phyloP scores from a whole-genome alignment of 2,888 invertebrate species.

The Zygaena filipendulae region DNA sequence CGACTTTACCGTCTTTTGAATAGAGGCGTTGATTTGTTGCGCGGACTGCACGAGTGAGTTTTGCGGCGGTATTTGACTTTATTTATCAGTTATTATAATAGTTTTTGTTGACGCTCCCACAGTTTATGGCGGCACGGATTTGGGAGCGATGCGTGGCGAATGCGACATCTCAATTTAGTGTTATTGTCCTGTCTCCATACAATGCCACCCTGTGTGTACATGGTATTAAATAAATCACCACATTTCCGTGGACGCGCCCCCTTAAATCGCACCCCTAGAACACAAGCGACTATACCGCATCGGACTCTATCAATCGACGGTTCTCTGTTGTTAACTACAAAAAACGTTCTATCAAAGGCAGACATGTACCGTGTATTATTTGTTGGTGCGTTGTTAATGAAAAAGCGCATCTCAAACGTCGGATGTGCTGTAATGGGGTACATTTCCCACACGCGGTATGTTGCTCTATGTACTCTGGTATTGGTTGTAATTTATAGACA shows the following conservation, averaged over 20 bases:
- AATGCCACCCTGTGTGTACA: constrained; percentile 21
- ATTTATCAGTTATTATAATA: constrained; percentile 41
- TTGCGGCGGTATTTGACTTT: constrained; percentile 37
- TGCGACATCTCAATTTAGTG: constrained; percentile 55
- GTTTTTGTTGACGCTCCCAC: constrained; percentile 37
- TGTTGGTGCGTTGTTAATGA: too few relatives aligned
- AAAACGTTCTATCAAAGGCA: background rate
- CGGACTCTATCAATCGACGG: too few relatives aligned
- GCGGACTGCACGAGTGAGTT: constrained; percentile 10
- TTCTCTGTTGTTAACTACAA: too few relatives aligned
- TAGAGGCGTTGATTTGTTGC: too few relatives aligned
- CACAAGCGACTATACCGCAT: too few relatives aligned
- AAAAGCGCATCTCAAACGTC: constrained; percentile 18
- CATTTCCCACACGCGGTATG: constrained; percentile 17
- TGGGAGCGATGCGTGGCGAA: constrained; percentile 41
- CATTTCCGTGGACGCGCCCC: constrained; percentile 26
- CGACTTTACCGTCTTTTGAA: too few relatives aligned
- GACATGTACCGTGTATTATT: background rate
- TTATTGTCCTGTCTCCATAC: constrained; percentile 38
- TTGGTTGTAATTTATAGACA: too few relatives aligned
- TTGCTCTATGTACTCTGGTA: too few relatives aligned
- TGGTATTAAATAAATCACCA: constrained; percentile 28
- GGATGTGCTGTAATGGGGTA: constrained; percentile 23
- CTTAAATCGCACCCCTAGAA: too few relatives aligned
- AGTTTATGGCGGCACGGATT: constrained; percentile 22